Evolutionary conservation across 2,797 vertebrate genomes (phyloP).

Genomic region (Scleropages formosus): DNA sequence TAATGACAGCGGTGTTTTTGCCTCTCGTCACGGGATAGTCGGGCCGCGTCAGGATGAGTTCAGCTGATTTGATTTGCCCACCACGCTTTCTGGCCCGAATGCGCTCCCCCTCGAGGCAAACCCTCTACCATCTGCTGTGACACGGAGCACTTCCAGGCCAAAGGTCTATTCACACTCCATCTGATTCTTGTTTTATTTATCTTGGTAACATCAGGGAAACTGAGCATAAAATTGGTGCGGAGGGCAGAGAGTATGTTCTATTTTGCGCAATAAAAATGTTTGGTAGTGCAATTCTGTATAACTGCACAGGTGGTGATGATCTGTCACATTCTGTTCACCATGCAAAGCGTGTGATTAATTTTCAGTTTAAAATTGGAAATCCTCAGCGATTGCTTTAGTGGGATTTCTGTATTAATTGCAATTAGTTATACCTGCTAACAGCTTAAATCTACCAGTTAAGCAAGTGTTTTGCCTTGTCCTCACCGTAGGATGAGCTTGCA

Average conservation of each 20-base stretch:
- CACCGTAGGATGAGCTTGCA: too few species aligned
- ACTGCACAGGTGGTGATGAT: not conserved
- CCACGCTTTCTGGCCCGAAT: not conserved
- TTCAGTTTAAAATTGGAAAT: constrained; percentile 44
- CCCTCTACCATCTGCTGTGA: not conserved
- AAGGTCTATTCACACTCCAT: not conserved
- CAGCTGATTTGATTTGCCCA: constrained; percentile 6
- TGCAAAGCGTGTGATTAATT: not conserved
- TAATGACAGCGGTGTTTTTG: constrained; percentile 29
- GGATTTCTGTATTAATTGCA: constrained; percentile 64
- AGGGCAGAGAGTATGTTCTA: too few species aligned
- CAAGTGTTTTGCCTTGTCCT: too few species aligned
- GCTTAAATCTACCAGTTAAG: not conserved
- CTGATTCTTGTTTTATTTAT: not conserved
- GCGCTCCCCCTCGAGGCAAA: not conserved
- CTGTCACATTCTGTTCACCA: not conserved
- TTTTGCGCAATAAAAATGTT: too few species aligned
- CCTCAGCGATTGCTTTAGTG: constrained; percentile 50
- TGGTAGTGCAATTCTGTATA: too few species aligned
- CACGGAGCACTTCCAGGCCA: not conserved
- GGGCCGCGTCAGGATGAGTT: not conserved
- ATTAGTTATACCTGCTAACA: too few species aligned
- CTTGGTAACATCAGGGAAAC: not conserved
- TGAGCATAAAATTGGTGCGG: not conserved
- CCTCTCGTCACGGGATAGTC: constrained; percentile 10